phyloP scores from a whole-genome alignment of 2,888 invertebrate species.

The Polydrusus pterygomalis region DNA sequence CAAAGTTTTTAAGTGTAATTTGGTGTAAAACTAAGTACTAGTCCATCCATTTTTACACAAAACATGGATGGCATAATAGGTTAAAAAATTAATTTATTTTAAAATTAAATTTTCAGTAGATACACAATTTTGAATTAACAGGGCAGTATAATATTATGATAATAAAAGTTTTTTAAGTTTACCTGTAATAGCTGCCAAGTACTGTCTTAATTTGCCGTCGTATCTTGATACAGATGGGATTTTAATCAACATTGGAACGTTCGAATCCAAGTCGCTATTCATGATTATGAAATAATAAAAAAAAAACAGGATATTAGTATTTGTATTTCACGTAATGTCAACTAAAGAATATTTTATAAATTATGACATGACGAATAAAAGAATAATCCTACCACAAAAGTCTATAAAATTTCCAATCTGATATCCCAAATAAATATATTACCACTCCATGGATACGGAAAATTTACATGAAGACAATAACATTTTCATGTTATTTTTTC shows the following conservation, averaged over 20 bases:
- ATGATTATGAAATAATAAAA: slow-evolving; percentile 8
- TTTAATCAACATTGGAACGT: slow-evolving; percentile 26
- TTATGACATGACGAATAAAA: background rate
- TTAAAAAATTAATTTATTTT: too few relatives aligned
- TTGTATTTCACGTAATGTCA: background rate
- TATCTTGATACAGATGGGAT: background rate
- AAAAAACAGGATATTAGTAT: slow-evolving; percentile 1
- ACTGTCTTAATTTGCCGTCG: slow-evolving; percentile 22
- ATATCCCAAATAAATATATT: slow-evolving; percentile 32
- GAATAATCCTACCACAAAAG: background rate
- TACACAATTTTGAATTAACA: too few relatives aligned
- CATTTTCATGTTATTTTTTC: slow-evolving; percentile 19
- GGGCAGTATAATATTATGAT: too few relatives aligned
- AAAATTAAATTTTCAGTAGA: too few relatives aligned
- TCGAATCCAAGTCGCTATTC: background rate
- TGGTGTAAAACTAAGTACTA: too few relatives aligned
- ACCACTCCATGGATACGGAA: slow-evolving; percentile 6
- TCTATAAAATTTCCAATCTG: background rate
- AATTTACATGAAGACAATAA: slow-evolving; percentile 10
- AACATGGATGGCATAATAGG: too few relatives aligned
- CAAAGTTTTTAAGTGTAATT: too few relatives aligned
- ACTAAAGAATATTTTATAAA: slow-evolving; percentile 2
- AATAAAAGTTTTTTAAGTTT: background rate
- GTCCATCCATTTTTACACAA: too few relatives aligned
- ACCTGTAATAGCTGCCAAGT: slow-evolving; percentile 31